phyloP scores from a whole-genome alignment of 2,113 vertebrate genomes.

The Fulmarus glacialis region DNA sequence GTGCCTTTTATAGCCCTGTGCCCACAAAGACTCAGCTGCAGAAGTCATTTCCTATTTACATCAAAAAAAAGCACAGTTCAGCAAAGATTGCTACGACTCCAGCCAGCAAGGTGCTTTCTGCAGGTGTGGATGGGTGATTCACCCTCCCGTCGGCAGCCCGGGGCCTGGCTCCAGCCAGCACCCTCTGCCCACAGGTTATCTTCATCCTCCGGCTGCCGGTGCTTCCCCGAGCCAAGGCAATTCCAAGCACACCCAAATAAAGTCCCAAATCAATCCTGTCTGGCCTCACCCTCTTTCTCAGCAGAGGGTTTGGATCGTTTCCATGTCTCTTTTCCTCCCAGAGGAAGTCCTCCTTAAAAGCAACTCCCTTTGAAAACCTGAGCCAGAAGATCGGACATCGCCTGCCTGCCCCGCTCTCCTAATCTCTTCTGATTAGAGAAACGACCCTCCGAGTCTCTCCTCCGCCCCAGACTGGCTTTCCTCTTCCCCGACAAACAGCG shows the following conservation, averaged over 20 bases:
- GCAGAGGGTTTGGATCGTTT: slow-evolving; percentile 2
- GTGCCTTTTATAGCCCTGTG: neutral
- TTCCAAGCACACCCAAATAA: slow-evolving; percentile 39
- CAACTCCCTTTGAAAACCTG: neutral
- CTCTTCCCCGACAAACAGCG: neutral
- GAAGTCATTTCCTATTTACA: slow-evolving; percentile 32
- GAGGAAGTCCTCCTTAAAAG: slow-evolving; percentile 7
- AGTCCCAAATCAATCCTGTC: slow-evolving; percentile 37
- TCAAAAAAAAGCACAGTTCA: neutral
- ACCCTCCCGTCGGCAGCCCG: neutral
- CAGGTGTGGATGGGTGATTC: slow-evolving; percentile 37
- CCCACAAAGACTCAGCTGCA: slow-evolving; percentile 10
- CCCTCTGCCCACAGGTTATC: neutral
- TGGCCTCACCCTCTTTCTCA: slow-evolving; percentile 54
- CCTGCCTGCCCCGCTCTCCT: neutral
- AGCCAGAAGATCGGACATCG: neutral
- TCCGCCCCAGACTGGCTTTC: neutral
- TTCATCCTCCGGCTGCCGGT: neutral
- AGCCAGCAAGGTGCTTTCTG: neutral
- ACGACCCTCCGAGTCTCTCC: neutral
- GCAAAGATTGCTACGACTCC: neutral
- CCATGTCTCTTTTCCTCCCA: slow-evolving; percentile 1
- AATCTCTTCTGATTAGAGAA: neutral
- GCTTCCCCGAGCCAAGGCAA: neutral
- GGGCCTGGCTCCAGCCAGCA: neutral